These are phyloP conservation scores for Tiaroga cobitis DNA, from an alignment of 2,797 vertebrate genomes.

Conservation along the genomic window DNA sequence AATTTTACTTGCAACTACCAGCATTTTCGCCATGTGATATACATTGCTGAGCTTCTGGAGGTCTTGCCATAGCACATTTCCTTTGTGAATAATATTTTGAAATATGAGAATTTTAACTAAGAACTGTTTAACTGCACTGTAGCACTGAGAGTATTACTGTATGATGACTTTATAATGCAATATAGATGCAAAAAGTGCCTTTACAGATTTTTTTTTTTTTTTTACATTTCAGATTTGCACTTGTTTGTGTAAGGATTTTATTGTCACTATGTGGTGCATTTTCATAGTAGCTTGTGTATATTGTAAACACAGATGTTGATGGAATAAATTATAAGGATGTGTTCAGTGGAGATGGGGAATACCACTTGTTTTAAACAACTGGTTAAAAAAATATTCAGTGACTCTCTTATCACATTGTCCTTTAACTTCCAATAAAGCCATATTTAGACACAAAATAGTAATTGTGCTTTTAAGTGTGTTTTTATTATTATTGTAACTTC, in stretches of 20 bases:
- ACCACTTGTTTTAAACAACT: not conserved
- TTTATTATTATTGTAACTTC: not conserved
- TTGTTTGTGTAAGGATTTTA: not conserved
- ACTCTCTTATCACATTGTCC: not conserved
- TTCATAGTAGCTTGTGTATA: not conserved
- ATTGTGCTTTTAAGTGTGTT: not conserved
- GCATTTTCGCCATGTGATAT: not conserved
- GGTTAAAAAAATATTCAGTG: not conserved
- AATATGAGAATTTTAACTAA: not conserved
- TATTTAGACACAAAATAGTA: not conserved
- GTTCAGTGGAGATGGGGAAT: not conserved
- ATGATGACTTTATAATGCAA: not conserved
- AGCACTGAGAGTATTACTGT: not conserved
- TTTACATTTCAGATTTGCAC: slow-evolving; percentile 1
- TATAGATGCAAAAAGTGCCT: slow-evolving; percentile 13
- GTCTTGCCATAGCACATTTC: not conserved
- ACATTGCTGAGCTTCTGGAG: not conserved
- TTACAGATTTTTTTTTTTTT: not conserved
- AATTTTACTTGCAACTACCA: not conserved
- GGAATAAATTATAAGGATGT: not conserved
- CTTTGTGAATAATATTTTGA: not conserved
- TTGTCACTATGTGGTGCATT: slow-evolving; percentile 14
- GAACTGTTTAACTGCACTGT: not conserved
- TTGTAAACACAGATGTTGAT: slow-evolving; percentile 8
- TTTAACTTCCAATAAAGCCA: slow-evolving; percentile 1